Percentiles rank a stretch among this genome's conserved stretches.
Evolutionary conservation across 92 coral and sea anemone species (phyloP).

Genomic region (Anthopleura xanthogrammica): DNA sequence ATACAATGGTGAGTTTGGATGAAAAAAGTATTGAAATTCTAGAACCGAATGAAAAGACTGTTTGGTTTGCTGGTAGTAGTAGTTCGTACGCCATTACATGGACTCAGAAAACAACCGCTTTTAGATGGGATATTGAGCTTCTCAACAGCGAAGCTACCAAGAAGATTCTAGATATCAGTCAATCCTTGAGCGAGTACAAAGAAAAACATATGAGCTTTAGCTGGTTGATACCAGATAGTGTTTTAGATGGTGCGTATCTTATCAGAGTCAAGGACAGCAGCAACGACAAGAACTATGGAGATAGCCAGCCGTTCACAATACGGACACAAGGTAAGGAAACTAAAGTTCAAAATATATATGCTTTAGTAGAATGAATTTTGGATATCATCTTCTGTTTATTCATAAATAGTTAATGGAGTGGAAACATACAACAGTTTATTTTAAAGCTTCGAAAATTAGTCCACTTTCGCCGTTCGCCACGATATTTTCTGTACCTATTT

Average conservation of each 20-base stretch:
- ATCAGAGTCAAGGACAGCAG: conserved; percentile 47
- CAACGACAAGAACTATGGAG: conserved; percentile 30
- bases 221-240: conserved; percentile 48
- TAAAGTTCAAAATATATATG: not conserved
- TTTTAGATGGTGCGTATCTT: conserved; percentile 50
- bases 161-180: conserved; percentile 52
- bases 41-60: conserved; percentile 46
- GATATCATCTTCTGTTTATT: not conserved
- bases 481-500: no score
- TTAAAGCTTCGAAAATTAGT: no score
- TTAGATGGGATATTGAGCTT: conserved; percentile 67
- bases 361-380: no score
- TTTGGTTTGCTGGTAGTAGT: conserved; percentile 54
- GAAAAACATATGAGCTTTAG: conserved; percentile 50
- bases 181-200: conserved; percentile 62
- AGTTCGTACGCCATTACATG: conserved; percentile 57
- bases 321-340: conserved; percentile 40
- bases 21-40: conserved; percentile 34
- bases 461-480: no score
- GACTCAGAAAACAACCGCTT: conserved; percentile 58
- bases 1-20: not conserved
- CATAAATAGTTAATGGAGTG: no score
- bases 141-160: conserved; percentile 23
- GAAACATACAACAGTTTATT: no score
- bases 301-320: conserved; percentile 55